These are phyloP conservation scores for Antennarius striatus DNA, from an alignment of 2,113 vertebrate genomes.

Conservation along the genomic window DNA sequence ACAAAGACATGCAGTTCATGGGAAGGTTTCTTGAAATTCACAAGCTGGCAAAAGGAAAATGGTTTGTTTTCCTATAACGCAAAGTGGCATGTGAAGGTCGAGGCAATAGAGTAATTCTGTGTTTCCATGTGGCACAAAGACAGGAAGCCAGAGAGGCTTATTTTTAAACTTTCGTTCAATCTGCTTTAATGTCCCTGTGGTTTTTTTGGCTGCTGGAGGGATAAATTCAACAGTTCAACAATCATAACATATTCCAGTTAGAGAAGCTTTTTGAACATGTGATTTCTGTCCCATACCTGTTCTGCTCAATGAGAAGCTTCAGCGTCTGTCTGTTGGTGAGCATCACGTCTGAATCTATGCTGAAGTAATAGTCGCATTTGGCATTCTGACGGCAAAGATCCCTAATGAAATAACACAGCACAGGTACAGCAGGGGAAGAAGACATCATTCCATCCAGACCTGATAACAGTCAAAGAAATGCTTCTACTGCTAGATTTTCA, in stretches of 20 bases:
- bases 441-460: slow-evolving; percentile 27
- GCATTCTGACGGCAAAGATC: slow-evolving; percentile 89
- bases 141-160: slow-evolving; percentile 68
- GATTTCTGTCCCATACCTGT: slow-evolving; percentile 83
- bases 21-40: slow-evolving; percentile 31
- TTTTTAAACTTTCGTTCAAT: slow-evolving; percentile 68
- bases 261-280: slow-evolving; percentile 15
- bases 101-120: slow-evolving; percentile 17
- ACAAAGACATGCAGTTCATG: slow-evolving; percentile 62
- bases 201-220: slow-evolving; percentile 47
- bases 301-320: slow-evolving; percentile 94
- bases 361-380: slow-evolving; percentile 91
- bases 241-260: slow-evolving; percentile 9
- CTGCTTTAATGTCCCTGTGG: slow-evolving; percentile 62
- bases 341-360: slow-evolving; percentile 92
- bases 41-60: slow-evolving; percentile 39
- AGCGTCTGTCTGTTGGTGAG: slow-evolving; percentile 91
- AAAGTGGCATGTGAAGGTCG: slow-evolving; percentile 60
- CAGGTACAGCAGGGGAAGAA: slow-evolving; percentile 17
- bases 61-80: slow-evolving; percentile 65
- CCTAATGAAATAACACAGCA: slow-evolving; percentile 75
- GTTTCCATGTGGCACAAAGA: slow-evolving; percentile 65
- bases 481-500: no score
- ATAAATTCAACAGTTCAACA: slow-evolving; percentile 17
- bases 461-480: slow-evolving; percentile 38